These are phyloP conservation scores for Meandrina meandrites DNA, from an alignment of 92 coral and sea anemone genomes.

Conservation along the genomic window DNA sequence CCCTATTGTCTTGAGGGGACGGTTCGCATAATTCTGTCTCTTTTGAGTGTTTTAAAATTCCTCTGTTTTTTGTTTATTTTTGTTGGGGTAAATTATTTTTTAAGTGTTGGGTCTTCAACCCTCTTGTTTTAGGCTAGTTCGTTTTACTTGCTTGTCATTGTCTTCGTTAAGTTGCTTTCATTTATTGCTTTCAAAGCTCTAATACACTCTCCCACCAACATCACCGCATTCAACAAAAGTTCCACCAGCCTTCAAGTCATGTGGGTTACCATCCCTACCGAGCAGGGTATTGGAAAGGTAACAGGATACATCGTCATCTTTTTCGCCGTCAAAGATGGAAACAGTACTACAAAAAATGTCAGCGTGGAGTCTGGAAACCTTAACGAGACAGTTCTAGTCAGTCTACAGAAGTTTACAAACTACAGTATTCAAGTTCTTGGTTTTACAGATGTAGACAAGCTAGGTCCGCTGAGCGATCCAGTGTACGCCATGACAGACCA, in stretches of 20 bases:
- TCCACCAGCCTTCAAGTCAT: conserved; percentile 65
- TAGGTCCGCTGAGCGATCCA: conserved; percentile 25
- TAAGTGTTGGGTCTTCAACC: no score
- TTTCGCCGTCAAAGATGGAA: conserved; percentile 16
- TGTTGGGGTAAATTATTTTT: not conserved
- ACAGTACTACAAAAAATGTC: not conserved
- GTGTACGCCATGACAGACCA: conserved; percentile 51
- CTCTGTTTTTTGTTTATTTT: not conserved
- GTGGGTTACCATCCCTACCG: conserved; percentile 65
- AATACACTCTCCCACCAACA: not conserved
- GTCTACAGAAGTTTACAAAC: conserved; percentile 33
- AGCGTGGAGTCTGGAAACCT: not conserved
- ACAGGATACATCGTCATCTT: conserved; percentile 52
- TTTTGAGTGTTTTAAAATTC: not conserved
- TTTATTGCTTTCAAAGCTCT: conserved; percentile 15
- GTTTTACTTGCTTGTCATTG: not conserved
- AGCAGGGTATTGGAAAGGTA: conserved; percentile 43
- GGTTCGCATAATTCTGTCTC: not conserved
- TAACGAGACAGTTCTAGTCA: conserved; percentile 1
- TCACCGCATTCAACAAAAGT: conserved; percentile 49
- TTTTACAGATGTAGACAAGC: conserved; percentile 44
- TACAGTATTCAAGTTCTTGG: conserved; percentile 52
- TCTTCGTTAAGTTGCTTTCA: not conserved
- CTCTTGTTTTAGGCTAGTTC: no score
- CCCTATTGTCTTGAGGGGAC: no score